phyloP scores from a whole-genome alignment of 2,888 invertebrate genomes.

The Hyppa rectilinea region DNA sequence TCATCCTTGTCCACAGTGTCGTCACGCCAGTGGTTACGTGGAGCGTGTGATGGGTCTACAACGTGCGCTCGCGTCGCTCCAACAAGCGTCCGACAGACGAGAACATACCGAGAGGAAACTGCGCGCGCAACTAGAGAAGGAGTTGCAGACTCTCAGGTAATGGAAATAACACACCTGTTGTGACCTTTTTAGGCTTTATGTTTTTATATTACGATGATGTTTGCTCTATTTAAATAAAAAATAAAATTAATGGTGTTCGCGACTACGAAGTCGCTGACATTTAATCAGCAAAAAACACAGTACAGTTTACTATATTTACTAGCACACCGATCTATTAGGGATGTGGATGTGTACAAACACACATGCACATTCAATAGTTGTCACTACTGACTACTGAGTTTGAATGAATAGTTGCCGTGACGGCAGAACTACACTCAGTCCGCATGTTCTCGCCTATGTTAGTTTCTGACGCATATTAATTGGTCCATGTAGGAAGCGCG shows the following conservation, averaged over 20 bases:
- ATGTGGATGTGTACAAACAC: too few relatives aligned
- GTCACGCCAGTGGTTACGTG: conserved; percentile 96
- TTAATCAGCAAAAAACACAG: not conserved
- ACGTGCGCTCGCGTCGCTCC: conserved; percentile 94
- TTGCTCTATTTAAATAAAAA: not conserved
- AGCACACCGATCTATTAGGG: not conserved
- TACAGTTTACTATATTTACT: not conserved
- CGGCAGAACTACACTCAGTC: not conserved
- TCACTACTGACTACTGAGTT: not conserved
- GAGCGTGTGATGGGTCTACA: conserved; percentile 96
- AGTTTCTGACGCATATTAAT: not conserved
- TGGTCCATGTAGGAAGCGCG: conserved; percentile 74
- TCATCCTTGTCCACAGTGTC: conserved; percentile 89
- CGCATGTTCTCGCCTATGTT: not conserved
- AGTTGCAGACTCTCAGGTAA: conserved; percentile 93
- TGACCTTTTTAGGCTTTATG: not conserved
- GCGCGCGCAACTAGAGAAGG: conserved; percentile 95
- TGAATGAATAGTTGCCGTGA: not conserved
- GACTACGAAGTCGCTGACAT: not conserved
- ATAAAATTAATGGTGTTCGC: not conserved
- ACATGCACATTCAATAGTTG: not conserved
- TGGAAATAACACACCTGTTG: not conserved
- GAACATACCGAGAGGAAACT: conserved; percentile 96
- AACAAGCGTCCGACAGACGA: conserved; percentile 95
- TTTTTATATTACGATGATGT: not conserved